Evolutionary conservation across 2,888 invertebrate genomes (phyloP).

Genomic region (Stegana nigrithorax): DNA sequence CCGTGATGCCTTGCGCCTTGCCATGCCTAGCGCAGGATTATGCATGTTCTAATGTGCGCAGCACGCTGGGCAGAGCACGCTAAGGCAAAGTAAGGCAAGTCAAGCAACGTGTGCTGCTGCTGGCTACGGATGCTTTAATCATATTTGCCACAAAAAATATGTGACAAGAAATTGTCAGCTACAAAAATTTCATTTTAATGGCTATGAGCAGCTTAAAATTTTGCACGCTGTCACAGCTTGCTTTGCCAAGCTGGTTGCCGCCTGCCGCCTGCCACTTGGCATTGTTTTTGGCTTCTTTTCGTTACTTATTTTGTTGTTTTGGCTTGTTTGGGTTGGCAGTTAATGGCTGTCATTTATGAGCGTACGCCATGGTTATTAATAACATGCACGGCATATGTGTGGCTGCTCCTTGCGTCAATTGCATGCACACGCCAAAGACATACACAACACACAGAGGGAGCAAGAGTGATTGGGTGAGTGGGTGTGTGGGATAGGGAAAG

Average conservation of each 20-base stretch:
- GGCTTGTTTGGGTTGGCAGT: not conserved
- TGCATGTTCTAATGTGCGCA: not conserved
- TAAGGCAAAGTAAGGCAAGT: not conserved
- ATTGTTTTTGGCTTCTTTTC: not conserved
- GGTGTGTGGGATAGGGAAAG: too few species aligned
- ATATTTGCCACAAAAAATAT: not conserved
- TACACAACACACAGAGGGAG: too few species aligned
- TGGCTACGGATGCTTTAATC: not conserved
- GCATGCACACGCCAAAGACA: constrained; percentile 4
- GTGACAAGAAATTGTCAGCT: not conserved
- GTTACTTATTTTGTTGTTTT: not conserved
- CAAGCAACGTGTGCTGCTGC: too few species aligned
- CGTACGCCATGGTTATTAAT: not conserved
- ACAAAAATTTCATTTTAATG: not conserved
- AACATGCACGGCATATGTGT: not conserved
- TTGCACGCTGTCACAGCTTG: too few species aligned
- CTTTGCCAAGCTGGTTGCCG: too few species aligned
- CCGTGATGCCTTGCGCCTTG: too few species aligned
- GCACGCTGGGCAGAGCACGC: not conserved
- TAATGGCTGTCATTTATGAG: not conserved
- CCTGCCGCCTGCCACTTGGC: not conserved
- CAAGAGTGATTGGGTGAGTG: too few species aligned
- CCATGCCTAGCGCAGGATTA: constrained; percentile 7
- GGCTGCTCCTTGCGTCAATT: not conserved
- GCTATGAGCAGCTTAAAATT: not conserved